These are phyloP conservation scores for Drosophila macrospina DNA, from an alignment of 2,888 invertebrate species.

Conservation along the genomic window DNA sequence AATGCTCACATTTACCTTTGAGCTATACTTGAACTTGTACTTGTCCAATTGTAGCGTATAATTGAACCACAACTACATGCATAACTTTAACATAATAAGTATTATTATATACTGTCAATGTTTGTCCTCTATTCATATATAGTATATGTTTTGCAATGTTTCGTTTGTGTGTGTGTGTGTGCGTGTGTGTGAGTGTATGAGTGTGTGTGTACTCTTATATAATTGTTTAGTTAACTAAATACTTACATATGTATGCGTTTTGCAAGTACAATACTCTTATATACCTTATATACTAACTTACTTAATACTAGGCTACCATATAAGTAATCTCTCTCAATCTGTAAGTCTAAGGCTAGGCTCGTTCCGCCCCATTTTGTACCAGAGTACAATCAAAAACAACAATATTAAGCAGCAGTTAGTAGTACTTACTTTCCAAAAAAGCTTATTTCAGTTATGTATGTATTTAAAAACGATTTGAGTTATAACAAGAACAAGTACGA, in stretches of 20 bases:
- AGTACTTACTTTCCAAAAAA: conserved; percentile 5
- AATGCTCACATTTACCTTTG: conserved; percentile 1
- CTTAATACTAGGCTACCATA: conserved; percentile 53
- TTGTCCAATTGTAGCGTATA: conserved; percentile 49
- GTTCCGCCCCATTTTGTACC: conserved; percentile 10
- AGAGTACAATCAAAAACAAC: conserved; percentile 14
- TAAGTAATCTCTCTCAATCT: conserved; percentile 50
- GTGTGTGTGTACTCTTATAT: conserved; percentile 19
- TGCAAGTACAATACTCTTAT: conserved; percentile 38
- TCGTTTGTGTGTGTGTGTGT: conserved; percentile 21
- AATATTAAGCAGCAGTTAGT: conserved; percentile 26
- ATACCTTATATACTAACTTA: conserved; percentile 13
- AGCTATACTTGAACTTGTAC: conserved; percentile 41
- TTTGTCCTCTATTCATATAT: conserved; percentile 18
- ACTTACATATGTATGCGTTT: conserved; percentile 49
- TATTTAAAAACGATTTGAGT: conserved; percentile 51
- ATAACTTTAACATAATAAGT: conserved; percentile 33
- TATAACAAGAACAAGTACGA: conserved; percentile 46
- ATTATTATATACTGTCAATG: conserved; percentile 22
- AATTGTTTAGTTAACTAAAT: conserved; percentile 28
- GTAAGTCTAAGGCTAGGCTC: conserved; percentile 21
- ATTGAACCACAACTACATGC: conserved; percentile 51
- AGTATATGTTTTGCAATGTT: conserved; percentile 36
- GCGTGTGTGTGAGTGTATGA: conserved; percentile 10
- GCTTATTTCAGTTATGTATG: conserved; percentile 58